phyloP scores from a whole-genome alignment of 2,888 invertebrate species.

The Gymnocheta viridis region DNA sequence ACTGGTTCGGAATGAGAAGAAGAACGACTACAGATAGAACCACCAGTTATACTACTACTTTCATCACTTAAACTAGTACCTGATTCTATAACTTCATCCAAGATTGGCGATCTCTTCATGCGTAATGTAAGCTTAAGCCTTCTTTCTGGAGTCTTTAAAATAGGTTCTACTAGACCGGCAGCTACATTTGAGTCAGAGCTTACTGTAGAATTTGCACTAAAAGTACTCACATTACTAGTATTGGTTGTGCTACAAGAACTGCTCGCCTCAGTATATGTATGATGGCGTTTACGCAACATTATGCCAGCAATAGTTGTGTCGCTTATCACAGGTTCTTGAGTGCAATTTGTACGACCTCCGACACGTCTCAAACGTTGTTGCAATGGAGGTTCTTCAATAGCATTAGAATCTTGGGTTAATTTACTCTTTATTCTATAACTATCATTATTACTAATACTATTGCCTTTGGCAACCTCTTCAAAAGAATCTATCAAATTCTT shows the following conservation, averaged over 20 bases:
- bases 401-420: slow-evolving; percentile 25
- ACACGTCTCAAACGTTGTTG: slow-evolving; percentile 57
- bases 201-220: slow-evolving; percentile 20
- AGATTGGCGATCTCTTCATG: slow-evolving; percentile 92
- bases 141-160: slow-evolving; percentile 81
- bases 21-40: slow-evolving; percentile 78
- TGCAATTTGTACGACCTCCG: slow-evolving; percentile 28
- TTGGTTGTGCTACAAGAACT: slow-evolving; percentile 36
- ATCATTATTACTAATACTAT: slow-evolving; percentile 50
- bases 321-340: slow-evolving; percentile 65
- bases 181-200: slow-evolving; percentile 70
- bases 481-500: slow-evolving; percentile 80
- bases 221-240: slow-evolving; percentile 49
- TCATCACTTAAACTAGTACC: slow-evolving; percentile 87
- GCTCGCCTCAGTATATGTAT: slow-evolving; percentile 58
- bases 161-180: slow-evolving; percentile 78
- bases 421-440: slow-evolving; percentile 50
- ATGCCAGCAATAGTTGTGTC: slow-evolving; percentile 36
- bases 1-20: slow-evolving; percentile 82
- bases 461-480: slow-evolving; percentile 73
- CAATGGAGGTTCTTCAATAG: slow-evolving; percentile 39
- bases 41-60: slow-evolving; percentile 77
- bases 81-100: slow-evolving; percentile 93
- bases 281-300: slow-evolving; percentile 72
- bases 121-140: slow-evolving; percentile 90